phyloP scores from a whole-genome alignment of 1,140 invertebrate genomes.

The Meloidogyne exigua region DNA sequence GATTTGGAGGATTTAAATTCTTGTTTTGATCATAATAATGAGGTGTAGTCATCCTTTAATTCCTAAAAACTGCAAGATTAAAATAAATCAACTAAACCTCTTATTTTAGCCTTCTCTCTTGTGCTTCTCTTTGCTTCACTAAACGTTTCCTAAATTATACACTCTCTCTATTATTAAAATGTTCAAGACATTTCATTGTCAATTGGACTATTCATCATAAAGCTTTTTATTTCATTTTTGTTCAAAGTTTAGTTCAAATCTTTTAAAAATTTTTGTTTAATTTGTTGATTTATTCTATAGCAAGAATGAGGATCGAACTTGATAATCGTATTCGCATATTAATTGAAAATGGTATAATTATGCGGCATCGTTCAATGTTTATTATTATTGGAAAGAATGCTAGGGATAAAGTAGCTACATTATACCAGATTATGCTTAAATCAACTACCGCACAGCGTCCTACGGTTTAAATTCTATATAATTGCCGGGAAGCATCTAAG shows the following conservation, averaged over 20 bases:
- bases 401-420: constrained; percentile 88
- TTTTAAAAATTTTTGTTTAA: too few relatives aligned
- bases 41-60: neutral
- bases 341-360: constrained; percentile 91
- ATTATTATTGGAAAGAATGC: constrained; percentile 92
- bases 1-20: neutral
- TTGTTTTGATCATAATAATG: neutral
- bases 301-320: constrained; percentile 76
- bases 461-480: constrained; percentile 62
- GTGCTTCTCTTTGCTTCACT: too few relatives aligned
- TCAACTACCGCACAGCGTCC: constrained; percentile 85
- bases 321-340: constrained; percentile 90
- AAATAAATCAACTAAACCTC: too few relatives aligned
- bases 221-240: too few relatives aligned
- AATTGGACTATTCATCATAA: too few relatives aligned
- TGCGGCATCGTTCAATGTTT: constrained; percentile 85
- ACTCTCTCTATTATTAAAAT: too few relatives aligned
- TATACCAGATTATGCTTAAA: constrained; percentile 96
- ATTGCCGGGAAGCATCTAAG: neutral
- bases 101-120: too few relatives aligned
- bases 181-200: too few relatives aligned
- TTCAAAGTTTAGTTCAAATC: too few relatives aligned
- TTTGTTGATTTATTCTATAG: neutral
- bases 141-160: too few relatives aligned
- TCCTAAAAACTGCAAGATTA: too few relatives aligned